Base-by-base conservation (phyloP, 2,888 invertebrate genomes). In the Heliconius erato region DNA sequence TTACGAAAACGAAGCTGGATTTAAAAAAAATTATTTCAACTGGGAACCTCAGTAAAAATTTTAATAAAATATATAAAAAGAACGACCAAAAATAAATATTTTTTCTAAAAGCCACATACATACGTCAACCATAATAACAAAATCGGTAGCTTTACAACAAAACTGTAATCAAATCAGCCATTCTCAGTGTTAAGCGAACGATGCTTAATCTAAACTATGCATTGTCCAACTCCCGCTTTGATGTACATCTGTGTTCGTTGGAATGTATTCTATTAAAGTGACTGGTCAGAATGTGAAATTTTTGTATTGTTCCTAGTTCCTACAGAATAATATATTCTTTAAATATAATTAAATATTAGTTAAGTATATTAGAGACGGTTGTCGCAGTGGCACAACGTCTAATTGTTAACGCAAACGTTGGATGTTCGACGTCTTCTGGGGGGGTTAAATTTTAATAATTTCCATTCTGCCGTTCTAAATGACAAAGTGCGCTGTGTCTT, bases 131-230 rank as follows among this genome's bases (percentile, higher is more conserved):
- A 40, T 71, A 71, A 40, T 71, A 71, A 12, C 69, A 12, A 69
- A 69, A 40, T 35, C n/a, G n/a, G 23, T n/a, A 44, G 26, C 26
- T 49, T 16, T 67, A 26, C 44, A 72, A 71, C 44, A 14, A 71
- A 71, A 72, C 26, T 44, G 14, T 72, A 72, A 44, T 72, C 44
- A 72, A 72, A 44, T 49, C 44, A 72, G 3, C n/a, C 26, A 28
- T 72, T 72, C 40, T 16, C 26, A 44, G n/a, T 63, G 63, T 26
- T 76, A 76, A 76, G 63, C 35, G 63, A 76, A 63, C 63, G n/a
- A 63, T 76, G 40, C 63, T 76, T 26, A 76, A 76, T 76, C 63
- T 63, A 63, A 76, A 76, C 76, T 63, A 76, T 76, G 76, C 76
- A 40, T 63, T 76, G 76, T 76, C 76, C n/a, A 76, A 76, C 59